Base-by-base conservation (phyloP, 2,888 invertebrate species). In the Deilephila elpenor region DNA sequence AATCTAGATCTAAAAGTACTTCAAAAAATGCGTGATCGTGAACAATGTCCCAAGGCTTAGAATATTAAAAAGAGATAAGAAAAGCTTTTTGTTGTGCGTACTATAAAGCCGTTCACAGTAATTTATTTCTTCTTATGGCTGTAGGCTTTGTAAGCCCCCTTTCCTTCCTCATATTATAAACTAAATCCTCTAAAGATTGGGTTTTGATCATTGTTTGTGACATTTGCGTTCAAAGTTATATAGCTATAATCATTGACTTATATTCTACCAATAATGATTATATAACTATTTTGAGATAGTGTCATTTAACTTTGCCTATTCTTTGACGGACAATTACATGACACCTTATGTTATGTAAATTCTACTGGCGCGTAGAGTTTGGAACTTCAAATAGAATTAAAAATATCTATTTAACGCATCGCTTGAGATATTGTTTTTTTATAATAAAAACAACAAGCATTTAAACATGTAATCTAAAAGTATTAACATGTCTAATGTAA, bases 121-220 rank as follows among this genome's bases (percentile, higher is more conserved):
- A 67, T 67, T 67, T 67, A 67, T 67, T 67, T 67, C 67, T 67
- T 51, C 67, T 67, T 51, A 51, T 17, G 44, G 44, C 64, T 67
- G 6, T 67, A 67, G 25, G 67, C 67, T 51, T 64, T 64, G 37
- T 44, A 20, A 51, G 64, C 17, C 51, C 51, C 29, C 67, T 67
- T 67, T 67, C 67, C 25, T 67, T 67, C 7, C 44, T 17, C 67
- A 67, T 51, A 67, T 64, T 67, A 67, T 25, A 17, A 67, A 67
- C 25, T 67, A 67, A 67, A 67, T 51, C 67, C 25, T 51, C 44
- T 17, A 51, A 67, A 67, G 25, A 67, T 67, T 67, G 44, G 17
- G 25, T 67, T 67, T 67, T 25, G 44, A 20, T 25, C 51, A 29
- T 25, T 67, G 67, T 51, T 67, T 25, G 25, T 67, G 51, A 29